Conservation (phyloP, 1,140 invertebrate genomes). For the Nasonia giraulti region DNA sequence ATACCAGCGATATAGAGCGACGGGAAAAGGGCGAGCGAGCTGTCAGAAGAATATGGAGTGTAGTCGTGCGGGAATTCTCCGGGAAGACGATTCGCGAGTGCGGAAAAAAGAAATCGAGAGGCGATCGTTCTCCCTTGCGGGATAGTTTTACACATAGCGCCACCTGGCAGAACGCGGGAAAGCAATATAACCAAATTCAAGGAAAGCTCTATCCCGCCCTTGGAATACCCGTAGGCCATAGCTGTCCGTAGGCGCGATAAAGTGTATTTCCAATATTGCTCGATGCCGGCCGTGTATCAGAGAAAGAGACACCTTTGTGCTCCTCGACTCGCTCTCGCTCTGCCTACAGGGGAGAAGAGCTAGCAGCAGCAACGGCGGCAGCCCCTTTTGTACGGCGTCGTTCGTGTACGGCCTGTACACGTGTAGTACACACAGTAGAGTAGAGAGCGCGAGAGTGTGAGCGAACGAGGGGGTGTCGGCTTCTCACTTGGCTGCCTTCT, state of each 20-base stretch:
- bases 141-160: background rate
- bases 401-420: conserved; percentile 5
- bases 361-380: background rate
- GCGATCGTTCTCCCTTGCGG: background rate
- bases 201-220: background rate
- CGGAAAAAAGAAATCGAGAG: background rate
- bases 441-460: background rate
- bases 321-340: conserved; percentile 6
- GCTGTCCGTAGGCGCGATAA: conserved; percentile 43
- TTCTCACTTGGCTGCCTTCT: conserved; percentile 60
- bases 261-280: conserved; percentile 40
- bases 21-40: background rate
- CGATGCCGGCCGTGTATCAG: background rate
- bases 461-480: conserved; percentile 52
- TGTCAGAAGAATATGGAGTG: background rate
- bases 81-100: background rate
- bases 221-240: conserved; percentile 13
- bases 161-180: background rate
- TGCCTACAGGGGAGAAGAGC: background rate
- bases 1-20: too few species aligned
- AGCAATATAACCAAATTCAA: conserved; percentile 22
- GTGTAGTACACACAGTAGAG: conserved; percentile 1
- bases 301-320: conserved; percentile 56
- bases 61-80: background rate
- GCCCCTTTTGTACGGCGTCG: conserved; percentile 7